These are phyloP conservation scores for Oncopeltus fasciatus DNA, from an alignment of 1,140 invertebrate species.

Conservation along the genomic window DNA sequence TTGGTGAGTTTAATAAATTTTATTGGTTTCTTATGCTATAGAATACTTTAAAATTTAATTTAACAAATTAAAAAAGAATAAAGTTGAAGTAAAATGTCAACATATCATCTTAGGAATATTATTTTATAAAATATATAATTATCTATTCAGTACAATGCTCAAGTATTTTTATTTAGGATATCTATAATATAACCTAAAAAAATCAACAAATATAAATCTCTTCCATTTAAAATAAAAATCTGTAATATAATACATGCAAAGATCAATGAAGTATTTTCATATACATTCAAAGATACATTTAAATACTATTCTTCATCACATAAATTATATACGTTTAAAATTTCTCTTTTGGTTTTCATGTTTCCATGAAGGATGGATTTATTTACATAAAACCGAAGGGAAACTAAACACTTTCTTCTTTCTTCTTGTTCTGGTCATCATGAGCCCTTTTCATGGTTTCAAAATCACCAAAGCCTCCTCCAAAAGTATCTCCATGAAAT, in stretches of 20 bases:
- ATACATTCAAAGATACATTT: slow-evolving; percentile 2
- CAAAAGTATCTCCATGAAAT: slow-evolving; percentile 34
- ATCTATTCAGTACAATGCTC: slow-evolving; percentile 8
- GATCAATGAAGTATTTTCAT: background rate
- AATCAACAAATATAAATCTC: slow-evolving; percentile 3
- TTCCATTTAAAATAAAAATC: background rate
- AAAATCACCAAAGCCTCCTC: slow-evolving; percentile 34
- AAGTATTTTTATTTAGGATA: background rate
- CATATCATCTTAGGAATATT: slow-evolving; percentile 2
- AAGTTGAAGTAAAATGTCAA: background rate
- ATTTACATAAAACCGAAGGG: slow-evolving; percentile 1
- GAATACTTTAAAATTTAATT: background rate
- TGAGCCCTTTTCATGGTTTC: slow-evolving; percentile 31
- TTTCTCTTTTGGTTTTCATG: background rate
- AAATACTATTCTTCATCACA: background rate
- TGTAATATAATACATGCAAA: slow-evolving; percentile 1
- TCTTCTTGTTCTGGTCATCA: background rate
- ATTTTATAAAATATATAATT: slow-evolving; percentile 9
- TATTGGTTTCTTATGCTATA: too few relatives aligned
- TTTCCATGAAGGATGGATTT: slow-evolving; percentile 5
- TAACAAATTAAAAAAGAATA: background rate
- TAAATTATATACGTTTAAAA: slow-evolving; percentile 6
- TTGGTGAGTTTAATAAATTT: too few relatives aligned
- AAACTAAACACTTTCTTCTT: background rate
- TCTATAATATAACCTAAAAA: slow-evolving; percentile 3